Conservation (phyloP, 2,113 vertebrate genomes). For the Setophaga coronata region DNA sequence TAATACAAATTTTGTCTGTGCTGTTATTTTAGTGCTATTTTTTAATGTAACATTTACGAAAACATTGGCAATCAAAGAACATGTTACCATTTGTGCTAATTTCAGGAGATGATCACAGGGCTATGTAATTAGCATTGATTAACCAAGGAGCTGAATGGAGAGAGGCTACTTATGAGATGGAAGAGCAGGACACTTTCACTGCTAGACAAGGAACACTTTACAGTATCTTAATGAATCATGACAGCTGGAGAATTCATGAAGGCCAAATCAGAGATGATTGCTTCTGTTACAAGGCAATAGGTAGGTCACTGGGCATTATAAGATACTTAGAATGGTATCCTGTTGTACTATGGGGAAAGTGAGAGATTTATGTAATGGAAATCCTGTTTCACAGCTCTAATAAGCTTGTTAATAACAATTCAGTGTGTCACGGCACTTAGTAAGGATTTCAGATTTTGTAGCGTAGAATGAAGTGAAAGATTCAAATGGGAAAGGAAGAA, state of each 20-base stretch:
- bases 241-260: slow-evolving; percentile 52
- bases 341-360: background rate
- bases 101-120: slow-evolving; percentile 61
- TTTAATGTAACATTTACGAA: slow-evolving; percentile 52
- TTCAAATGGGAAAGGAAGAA: background rate
- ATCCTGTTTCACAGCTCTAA: slow-evolving; percentile 56
- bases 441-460: slow-evolving; percentile 44
- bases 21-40: slow-evolving; percentile 44
- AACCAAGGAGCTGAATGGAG: slow-evolving; percentile 60
- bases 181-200: slow-evolving; percentile 35
- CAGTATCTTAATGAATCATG: slow-evolving; percentile 50
- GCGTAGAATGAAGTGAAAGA: background rate
- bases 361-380: slow-evolving; percentile 24
- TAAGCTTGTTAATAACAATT: slow-evolving; percentile 57
- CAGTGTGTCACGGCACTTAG: slow-evolving; percentile 8
- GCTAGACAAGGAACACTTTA: slow-evolving; percentile 24
- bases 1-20: background rate
- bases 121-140: slow-evolving; percentile 72
- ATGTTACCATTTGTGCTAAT: slow-evolving; percentile 52
- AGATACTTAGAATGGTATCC: slow-evolving; percentile 12
- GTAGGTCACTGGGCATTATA: slow-evolving; percentile 60
- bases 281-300: slow-evolving; percentile 51
- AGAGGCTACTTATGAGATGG: slow-evolving; percentile 53
- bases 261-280: slow-evolving; percentile 48
- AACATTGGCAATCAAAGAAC: slow-evolving; percentile 57